Conservation (phyloP, 2,797 vertebrate species). For the Tiaroga cobitis region DNA sequence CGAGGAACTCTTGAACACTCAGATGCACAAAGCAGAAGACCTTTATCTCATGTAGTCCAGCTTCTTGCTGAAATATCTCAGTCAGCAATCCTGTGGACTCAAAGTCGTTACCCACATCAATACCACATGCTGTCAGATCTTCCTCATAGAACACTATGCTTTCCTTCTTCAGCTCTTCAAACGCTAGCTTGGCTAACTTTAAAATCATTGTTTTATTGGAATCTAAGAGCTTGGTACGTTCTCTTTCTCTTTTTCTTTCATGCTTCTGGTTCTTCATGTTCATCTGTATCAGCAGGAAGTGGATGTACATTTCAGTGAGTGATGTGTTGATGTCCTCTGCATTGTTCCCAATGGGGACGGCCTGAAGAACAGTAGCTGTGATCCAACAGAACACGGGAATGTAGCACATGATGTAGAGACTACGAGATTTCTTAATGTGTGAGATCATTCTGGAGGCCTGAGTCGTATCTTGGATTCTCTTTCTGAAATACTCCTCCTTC, state of each 20-base stretch:
- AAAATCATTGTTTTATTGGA: neutral
- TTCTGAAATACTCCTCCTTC: neutral
- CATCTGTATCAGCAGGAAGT: neutral
- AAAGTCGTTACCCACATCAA: neutral
- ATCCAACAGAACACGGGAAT: neutral
- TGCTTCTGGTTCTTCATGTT: neutral
- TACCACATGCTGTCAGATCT: neutral
- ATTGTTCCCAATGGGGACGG: accelerated
- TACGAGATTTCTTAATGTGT: neutral
- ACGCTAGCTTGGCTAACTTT: neutral
- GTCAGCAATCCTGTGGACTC: neutral
- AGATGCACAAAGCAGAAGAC: neutral
- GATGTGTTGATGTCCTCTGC: neutral
- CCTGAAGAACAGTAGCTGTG: neutral
- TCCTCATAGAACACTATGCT: neutral
- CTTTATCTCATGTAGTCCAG: neutral
- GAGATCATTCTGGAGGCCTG: neutral
- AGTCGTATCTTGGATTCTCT: neutral
- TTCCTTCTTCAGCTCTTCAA: neutral
- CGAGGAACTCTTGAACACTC: neutral
- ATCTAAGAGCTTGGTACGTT: neutral
- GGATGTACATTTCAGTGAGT: neutral
- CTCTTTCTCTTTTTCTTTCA: neutral
- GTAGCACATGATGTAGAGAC: neutral
- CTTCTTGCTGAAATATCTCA: neutral